Conservation (phyloP, 2,113 vertebrate genomes). For the Cyanocitta stelleri region DNA sequence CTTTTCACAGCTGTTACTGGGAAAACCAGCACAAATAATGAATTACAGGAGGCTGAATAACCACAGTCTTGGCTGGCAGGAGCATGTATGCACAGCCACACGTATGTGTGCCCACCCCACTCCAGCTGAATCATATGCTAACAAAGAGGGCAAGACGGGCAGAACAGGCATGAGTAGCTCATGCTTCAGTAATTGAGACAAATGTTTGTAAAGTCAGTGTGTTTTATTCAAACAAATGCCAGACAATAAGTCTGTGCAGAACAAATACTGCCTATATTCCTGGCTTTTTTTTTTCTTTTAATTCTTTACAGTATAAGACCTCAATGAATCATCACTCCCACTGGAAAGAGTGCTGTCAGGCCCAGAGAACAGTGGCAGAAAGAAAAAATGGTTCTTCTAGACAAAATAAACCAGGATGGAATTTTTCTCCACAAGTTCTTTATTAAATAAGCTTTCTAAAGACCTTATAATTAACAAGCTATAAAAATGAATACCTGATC, state of each 20-base stretch:
- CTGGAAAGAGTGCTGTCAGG: neutral
- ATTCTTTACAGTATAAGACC: neutral
- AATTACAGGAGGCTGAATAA: neutral
- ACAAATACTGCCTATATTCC: neutral
- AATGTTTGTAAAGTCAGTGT: neutral
- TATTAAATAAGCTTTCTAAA: neutral
- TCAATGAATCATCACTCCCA: neutral
- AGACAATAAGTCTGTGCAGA: neutral
- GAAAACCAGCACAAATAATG: neutral
- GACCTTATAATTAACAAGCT: neutral
- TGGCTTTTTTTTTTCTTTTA: neutral
- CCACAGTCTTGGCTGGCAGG: neutral
- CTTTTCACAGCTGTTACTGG: slow-evolving; percentile 24
- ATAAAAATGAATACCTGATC: neutral
- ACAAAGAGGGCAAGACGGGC: neutral
- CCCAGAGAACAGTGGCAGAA: neutral
- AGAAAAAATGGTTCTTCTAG: neutral
- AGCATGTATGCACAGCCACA: neutral
- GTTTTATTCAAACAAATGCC: neutral
- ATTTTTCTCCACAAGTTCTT: neutral
- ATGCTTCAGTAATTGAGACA: neutral
- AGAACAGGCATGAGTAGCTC: neutral
- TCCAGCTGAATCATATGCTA: neutral
- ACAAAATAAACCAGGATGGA: neutral
- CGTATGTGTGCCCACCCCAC: neutral